These are phyloP conservation scores for Leptarthrus brevirostris DNA, from an alignment of 2,888 invertebrate species.

Conservation along the genomic window DNA sequence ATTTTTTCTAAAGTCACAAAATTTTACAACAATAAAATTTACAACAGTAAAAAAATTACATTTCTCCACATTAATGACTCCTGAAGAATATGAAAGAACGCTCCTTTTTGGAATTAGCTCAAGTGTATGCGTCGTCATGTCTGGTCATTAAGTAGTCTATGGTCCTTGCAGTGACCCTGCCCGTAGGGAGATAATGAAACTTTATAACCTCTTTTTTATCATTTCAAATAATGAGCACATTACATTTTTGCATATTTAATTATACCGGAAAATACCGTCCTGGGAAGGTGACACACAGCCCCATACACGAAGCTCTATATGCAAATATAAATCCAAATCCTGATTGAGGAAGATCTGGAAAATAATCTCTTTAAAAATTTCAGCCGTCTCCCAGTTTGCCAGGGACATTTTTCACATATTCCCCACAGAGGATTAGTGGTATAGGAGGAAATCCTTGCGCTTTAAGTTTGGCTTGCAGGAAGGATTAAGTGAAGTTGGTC, in stretches of 20 bases:
- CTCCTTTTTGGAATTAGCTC: no score
- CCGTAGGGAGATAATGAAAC: conserved; percentile 24
- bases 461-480: conserved; percentile 22
- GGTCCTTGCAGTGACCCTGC: not conserved
- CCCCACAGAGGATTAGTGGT: conserved; percentile 9
- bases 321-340: conserved; percentile 5
- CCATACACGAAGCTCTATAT: not conserved
- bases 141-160: no score
- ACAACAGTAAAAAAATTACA: no score
- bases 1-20: no score
- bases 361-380: conserved; percentile 36
- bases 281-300: not conserved
- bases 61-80: no score
- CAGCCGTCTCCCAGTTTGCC: not conserved
- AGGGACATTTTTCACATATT: conserved; percentile 38
- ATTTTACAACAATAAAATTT: no score
- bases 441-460: conserved; percentile 25
- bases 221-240: conserved; percentile 20
- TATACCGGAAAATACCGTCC: not conserved
- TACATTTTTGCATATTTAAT: conserved; percentile 34
- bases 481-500: conserved; percentile 26
- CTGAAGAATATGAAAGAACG: no score
- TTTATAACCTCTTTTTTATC: conserved; percentile 11
- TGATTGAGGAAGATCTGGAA: conserved; percentile 11
- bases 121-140: no score